phyloP scores from a whole-genome alignment of 2,113 vertebrate genomes.

The Sinocyclocheilus anshuiensis region DNA sequence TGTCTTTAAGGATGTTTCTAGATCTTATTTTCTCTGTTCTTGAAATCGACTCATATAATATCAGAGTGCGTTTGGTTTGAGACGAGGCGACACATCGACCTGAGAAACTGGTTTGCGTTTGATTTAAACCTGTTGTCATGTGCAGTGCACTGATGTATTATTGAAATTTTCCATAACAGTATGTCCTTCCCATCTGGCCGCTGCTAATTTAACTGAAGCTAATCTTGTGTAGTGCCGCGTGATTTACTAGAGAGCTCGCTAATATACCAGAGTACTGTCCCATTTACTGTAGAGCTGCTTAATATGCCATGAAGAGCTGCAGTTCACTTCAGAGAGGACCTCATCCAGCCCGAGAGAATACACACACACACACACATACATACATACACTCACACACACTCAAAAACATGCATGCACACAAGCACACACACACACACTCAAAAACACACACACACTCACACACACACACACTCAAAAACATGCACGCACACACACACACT shows the following conservation, averaged over 20 bases:
- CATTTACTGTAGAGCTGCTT: constrained; percentile 68
- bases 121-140: neutral
- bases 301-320: constrained; percentile 65
- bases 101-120: neutral
- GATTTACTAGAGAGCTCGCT: constrained; percentile 69
- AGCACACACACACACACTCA: neutral
- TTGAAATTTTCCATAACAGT: neutral
- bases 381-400: neutral
- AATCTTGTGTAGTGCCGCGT: constrained; percentile 68
- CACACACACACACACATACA: constrained; percentile 52
- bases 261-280: constrained; percentile 68
- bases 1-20: neutral
- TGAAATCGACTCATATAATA: neutral
- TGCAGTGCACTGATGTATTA: neutral
- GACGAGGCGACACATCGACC: neutral
- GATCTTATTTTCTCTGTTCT: neutral
- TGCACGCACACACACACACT: neutral
- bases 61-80: neutral
- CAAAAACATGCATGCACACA: no score
- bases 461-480: no score
- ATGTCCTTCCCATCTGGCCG: constrained; percentile 39
- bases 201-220: constrained; percentile 60
- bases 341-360: constrained; percentile 6
- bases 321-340: constrained; percentile 69
- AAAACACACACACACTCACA: neutral